Conservation (phyloP, 2,888 invertebrate species). For the Cosmorhoe ocellata region DNA sequence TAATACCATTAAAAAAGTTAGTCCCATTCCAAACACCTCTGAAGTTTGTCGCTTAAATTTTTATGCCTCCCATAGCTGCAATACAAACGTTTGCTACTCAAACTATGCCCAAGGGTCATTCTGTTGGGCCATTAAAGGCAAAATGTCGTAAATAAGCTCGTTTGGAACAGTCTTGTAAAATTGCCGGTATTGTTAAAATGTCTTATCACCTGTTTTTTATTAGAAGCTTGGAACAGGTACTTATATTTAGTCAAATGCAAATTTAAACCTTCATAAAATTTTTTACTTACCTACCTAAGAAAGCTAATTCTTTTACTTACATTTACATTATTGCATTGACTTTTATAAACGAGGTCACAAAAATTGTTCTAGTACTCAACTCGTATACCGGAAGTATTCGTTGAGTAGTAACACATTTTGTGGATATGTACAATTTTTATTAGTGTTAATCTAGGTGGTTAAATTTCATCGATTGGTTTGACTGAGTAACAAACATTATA, state of each 20-base stretch:
- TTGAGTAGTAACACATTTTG: too few relatives aligned
- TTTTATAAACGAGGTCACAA: too few relatives aligned
- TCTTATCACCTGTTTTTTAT: slow-evolving; percentile 19
- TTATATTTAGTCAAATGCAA: not conserved
- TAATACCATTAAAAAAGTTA: slow-evolving; percentile 45
- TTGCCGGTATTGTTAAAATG: slow-evolving; percentile 18
- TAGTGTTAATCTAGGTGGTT: too few relatives aligned
- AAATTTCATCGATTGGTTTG: too few relatives aligned
- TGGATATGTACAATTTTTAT: too few relatives aligned
- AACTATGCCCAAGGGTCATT: slow-evolving; percentile 65
- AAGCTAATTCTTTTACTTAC: too few relatives aligned
- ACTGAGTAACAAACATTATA: too few relatives aligned
- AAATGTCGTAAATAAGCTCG: slow-evolving; percentile 66
- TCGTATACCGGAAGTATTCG: too few relatives aligned
- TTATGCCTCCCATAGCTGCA: slow-evolving; percentile 73
- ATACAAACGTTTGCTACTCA: slow-evolving; percentile 66
- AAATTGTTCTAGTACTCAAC: too few relatives aligned
- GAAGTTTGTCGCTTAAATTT: slow-evolving; percentile 67
- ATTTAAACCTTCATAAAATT: not conserved
- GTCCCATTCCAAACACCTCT: slow-evolving; percentile 47
- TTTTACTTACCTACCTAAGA: too few relatives aligned
- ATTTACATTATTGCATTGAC: too few relatives aligned
- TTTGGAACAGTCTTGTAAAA: slow-evolving; percentile 51
- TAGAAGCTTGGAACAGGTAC: not conserved
- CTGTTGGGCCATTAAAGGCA: slow-evolving; percentile 63